These are phyloP conservation scores for Chlorocebus sabaeus DNA, from an alignment of 2,113 vertebrate species.

Conservation along the genomic window DNA sequence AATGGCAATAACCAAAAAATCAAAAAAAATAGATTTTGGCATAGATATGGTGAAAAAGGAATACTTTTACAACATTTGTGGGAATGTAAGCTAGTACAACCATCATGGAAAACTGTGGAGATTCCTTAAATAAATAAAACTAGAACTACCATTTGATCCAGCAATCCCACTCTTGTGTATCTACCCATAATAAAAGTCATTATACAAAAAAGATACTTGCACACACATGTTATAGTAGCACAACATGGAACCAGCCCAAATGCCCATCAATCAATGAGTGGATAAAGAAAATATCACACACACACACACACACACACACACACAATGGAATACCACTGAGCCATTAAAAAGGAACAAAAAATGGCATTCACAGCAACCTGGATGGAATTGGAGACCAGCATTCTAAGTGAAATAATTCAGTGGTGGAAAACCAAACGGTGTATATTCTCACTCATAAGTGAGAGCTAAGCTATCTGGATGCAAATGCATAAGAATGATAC, in stretches of 20 bases:
- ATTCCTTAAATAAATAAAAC: background rate
- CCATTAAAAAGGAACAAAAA: background rate
- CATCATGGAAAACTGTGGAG: background rate
- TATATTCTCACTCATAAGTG: too few species aligned
- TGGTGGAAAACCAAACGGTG: too few species aligned
- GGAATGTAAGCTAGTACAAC: background rate
- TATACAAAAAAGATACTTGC: background rate
- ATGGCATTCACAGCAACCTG: too few species aligned
- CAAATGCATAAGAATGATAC: too few species aligned
- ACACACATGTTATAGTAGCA: background rate
- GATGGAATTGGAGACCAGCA: too few species aligned
- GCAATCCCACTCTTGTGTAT: background rate
- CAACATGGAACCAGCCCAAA: background rate
- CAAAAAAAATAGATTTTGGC: background rate
- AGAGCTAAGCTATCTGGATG: too few species aligned
- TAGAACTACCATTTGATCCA: background rate
- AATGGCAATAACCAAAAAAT: background rate
- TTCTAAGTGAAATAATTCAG: too few species aligned
- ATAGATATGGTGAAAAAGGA: background rate
- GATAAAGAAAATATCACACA: background rate
- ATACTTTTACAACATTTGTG: background rate
- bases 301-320: too few species aligned
- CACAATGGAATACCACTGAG: background rate
- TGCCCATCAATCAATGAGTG: background rate
- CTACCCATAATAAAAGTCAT: background rate